A percentile compares a stretch with the other conserved stretches of the same genome.
These are phyloP conservation scores for Cordilura impudica DNA, from an alignment of 2,888 invertebrate genomes.

Conservation along the genomic window DNA sequence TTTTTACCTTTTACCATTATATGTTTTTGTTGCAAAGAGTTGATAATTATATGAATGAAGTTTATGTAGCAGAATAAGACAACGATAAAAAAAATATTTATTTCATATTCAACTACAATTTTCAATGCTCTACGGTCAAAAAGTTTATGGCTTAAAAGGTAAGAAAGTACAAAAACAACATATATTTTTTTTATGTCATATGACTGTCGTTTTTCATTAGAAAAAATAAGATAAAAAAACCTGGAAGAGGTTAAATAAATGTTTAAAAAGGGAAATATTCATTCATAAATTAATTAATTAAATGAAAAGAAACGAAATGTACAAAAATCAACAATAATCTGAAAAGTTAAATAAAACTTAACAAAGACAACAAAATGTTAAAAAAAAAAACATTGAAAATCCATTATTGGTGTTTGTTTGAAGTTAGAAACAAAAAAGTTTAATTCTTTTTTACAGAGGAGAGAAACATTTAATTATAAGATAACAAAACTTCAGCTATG, in stretches of 20 bases:
- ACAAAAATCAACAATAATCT: slow-evolving; percentile 50
- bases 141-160: slow-evolving; percentile 44
- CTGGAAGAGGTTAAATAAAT: slow-evolving; percentile 52
- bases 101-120: not conserved
- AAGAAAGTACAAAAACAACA: slow-evolving; percentile 16
- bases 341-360: slow-evolving; percentile 30
- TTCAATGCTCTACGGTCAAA: slow-evolving; percentile 51
- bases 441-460: too few species aligned
- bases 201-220: slow-evolving; percentile 66
- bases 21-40: slow-evolving; percentile 36
- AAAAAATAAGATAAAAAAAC: slow-evolving; percentile 31
- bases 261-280: slow-evolving; percentile 53
- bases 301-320: slow-evolving; percentile 61
- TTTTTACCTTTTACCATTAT: slow-evolving; percentile 5
- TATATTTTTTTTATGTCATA: slow-evolving; percentile 58
- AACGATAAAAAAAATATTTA: not conserved
- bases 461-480: too few species aligned
- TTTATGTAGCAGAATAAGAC: slow-evolving; percentile 40
- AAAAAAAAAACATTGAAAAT: slow-evolving; percentile 67
- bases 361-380: not conserved
- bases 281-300: slow-evolving; percentile 73
- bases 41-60: slow-evolving; percentile 57
- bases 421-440: not conserved
- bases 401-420: slow-evolving; percentile 65
- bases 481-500: too few species aligned